A percentile compares a stretch with the other conserved stretches of the same genome.
Conservation (phyloP, 2,113 vertebrate species). For the Tetrao urogallus region DNA sequence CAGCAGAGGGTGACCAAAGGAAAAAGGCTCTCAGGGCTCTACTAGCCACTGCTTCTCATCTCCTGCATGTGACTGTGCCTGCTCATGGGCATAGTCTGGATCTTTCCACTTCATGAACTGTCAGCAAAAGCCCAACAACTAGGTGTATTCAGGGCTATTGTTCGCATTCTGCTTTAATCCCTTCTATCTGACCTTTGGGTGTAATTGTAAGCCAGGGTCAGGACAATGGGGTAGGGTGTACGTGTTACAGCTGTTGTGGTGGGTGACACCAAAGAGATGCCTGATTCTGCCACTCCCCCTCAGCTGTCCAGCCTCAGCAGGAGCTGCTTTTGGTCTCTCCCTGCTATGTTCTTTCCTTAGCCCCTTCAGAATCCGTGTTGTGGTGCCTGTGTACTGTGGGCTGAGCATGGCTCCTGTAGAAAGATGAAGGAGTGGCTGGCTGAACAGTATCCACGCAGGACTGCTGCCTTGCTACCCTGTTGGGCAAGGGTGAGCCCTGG, state of each 20-base stretch:
- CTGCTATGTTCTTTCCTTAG: neutral
- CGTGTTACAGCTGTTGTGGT: neutral
- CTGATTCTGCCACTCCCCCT: neutral
- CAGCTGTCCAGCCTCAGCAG: neutral
- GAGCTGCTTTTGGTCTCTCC: neutral
- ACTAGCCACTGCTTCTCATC: neutral
- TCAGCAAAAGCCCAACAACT: neutral
- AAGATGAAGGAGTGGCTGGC: neutral
- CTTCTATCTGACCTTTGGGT: constrained; percentile 72
- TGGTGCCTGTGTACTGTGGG: neutral
- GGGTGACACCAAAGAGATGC: neutral
- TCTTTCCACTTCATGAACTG: constrained; percentile 22
- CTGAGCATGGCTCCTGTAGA: neutral
- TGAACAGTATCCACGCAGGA: neutral
- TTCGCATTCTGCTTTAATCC: neutral
- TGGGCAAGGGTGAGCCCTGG: neutral
- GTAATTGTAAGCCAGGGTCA: neutral
- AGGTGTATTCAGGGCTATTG: neutral
- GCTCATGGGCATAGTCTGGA: constrained; percentile 20
- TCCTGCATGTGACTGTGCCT: neutral
- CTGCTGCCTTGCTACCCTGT: neutral
- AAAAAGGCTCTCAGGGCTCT: neutral
- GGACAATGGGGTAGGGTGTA: neutral
- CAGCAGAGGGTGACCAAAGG: neutral
- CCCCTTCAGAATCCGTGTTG: neutral